phyloP scores from a whole-genome alignment of 2,888 invertebrate genomes.

The Agrilus mali region DNA sequence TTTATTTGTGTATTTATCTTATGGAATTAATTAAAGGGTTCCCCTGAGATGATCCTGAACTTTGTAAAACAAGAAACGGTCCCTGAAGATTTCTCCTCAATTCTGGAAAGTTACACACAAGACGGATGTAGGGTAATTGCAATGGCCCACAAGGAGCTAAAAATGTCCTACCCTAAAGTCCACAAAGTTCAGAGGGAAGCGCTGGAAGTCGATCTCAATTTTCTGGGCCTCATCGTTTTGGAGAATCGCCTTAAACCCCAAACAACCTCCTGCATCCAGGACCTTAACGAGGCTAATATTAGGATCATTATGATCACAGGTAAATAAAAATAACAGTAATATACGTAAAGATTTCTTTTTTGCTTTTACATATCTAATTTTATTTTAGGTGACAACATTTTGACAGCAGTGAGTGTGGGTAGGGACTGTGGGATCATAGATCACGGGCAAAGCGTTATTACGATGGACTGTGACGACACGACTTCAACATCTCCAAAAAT shows the following conservation, averaged over 20 bases:
- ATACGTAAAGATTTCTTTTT: background rate
- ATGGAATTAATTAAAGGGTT: conserved; percentile 83
- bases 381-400: conserved; percentile 62
- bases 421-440: conserved; percentile 78
- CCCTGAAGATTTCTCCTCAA: conserved; percentile 64
- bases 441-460: conserved; percentile 37
- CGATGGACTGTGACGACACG: conserved; percentile 26
- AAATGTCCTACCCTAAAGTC: conserved; percentile 56
- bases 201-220: conserved; percentile 69
- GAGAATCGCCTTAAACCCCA: conserved; percentile 90
- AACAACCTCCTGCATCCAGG: conserved; percentile 67
- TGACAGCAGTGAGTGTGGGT: conserved; percentile 89
- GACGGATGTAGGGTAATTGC: conserved; percentile 92
- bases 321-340: conserved; percentile 27
- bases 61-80: conserved; percentile 66
- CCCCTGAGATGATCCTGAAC: conserved; percentile 81
- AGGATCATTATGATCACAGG: conserved; percentile 96
- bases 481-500: conserved; percentile 34
- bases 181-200: conserved; percentile 63
- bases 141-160: conserved; percentile 62
- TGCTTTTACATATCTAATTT: background rate
- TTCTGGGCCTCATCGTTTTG: conserved; percentile 82
- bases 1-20: conserved; percentile 38
- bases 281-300: conserved; percentile 73
- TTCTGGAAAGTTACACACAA: conserved; percentile 75